phyloP scores from a whole-genome alignment of 2,113 vertebrate genomes.

The Hippocampus abdominalis region DNA sequence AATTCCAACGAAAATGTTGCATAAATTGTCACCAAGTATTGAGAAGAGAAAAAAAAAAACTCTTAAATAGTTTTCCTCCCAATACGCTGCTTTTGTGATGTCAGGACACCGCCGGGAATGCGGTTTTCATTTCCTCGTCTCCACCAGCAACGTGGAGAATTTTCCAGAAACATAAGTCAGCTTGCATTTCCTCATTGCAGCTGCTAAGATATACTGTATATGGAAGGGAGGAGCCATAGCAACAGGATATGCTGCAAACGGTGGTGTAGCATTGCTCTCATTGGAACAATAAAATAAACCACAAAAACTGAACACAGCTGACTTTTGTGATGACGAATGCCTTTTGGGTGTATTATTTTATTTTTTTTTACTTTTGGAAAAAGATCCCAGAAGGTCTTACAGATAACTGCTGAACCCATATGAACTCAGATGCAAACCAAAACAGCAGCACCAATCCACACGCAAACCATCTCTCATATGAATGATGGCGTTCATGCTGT shows the following conservation, averaged over 20 bases:
- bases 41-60: not conserved
- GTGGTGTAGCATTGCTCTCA: conserved; percentile 7
- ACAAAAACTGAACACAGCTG: not conserved
- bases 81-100: not conserved
- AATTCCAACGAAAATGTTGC: not conserved
- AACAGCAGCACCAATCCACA: not conserved
- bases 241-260: conserved; percentile 13
- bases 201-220: not conserved
- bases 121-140: not conserved
- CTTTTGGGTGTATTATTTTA: not conserved
- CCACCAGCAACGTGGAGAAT: not conserved
- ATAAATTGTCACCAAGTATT: not conserved
- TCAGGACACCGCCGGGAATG: not conserved
- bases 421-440: not conserved
- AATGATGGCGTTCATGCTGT: not conserved
- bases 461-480: not conserved
- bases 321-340: not conserved
- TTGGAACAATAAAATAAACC: conserved; percentile 12
- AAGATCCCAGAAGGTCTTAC: not conserved
- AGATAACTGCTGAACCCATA: not conserved
- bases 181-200: not conserved
- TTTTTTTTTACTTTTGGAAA: not conserved
- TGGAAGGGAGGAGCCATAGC: not conserved
- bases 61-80: not conserved
- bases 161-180: not conserved